Evolutionary conservation across 1,140 invertebrate species (phyloP).

Genomic region (Phortica variegata): DNA sequence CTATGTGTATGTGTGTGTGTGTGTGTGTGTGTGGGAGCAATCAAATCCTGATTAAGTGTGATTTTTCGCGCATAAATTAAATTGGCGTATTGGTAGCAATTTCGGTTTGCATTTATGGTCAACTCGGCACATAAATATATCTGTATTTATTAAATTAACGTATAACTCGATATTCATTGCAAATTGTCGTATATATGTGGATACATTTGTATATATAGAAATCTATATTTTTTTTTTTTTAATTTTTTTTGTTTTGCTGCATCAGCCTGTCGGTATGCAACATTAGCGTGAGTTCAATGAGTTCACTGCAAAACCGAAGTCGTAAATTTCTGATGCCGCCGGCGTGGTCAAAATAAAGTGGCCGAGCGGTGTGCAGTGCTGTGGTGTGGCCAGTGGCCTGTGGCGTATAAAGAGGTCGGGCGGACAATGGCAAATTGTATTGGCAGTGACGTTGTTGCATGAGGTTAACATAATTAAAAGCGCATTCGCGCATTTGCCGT

Average conservation of each 20-base stretch:
- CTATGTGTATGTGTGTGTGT: conserved; percentile 6
- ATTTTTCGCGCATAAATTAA: conserved; percentile 45
- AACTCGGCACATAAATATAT: conserved; percentile 36
- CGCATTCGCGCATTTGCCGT: conserved; percentile 31
- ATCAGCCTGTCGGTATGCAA: conserved; percentile 2
- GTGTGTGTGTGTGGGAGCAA: conserved; percentile 35
- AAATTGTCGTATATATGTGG: conserved; percentile 31
- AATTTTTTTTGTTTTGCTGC: not conserved
- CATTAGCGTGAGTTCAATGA: too few species aligned
- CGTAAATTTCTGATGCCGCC: conserved; percentile 17
- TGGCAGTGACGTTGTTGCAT: conserved; percentile 24
- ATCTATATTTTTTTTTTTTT: not conserved
- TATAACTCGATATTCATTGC: conserved; percentile 40
- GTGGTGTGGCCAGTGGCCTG: too few species aligned
- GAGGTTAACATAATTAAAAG: conserved; percentile 54
- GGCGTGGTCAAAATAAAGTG: not conserved
- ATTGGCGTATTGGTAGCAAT: conserved; percentile 20
- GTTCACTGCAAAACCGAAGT: not conserved
- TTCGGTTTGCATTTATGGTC: conserved; percentile 19
- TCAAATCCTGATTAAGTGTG: conserved; percentile 47
- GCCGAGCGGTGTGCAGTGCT: too few species aligned
- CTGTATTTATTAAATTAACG: conserved; percentile 53
- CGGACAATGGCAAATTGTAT: not conserved
- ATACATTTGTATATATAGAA: conserved; percentile 33
- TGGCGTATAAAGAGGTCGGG: too few species aligned